A percentile compares a stretch with the other conserved stretches of the same genome.
These are phyloP conservation scores for Triplophysa rosa DNA, from an alignment of 2,113 vertebrate genomes.

Conservation along the genomic window DNA sequence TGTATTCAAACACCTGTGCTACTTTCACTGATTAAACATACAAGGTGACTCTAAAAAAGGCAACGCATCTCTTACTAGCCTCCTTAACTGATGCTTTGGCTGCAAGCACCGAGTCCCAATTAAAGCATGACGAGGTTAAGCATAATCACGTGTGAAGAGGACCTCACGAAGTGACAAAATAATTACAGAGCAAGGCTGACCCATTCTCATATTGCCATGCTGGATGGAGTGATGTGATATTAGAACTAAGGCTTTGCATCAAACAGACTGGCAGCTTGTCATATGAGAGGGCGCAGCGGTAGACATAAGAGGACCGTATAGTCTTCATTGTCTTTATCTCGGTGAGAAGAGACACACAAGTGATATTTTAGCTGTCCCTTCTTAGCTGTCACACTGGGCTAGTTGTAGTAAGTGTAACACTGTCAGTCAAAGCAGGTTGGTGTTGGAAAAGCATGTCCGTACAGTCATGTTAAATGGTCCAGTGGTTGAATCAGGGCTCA, in stretches of 20 bases:
- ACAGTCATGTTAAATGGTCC: not conserved
- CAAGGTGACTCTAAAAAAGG: constrained; percentile 1
- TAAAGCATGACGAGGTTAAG: constrained; percentile 34
- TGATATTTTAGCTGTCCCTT: constrained; percentile 34
- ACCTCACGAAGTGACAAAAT: constrained; percentile 29
- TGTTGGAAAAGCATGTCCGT: not conserved
- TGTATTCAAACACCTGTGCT: constrained; percentile 8
- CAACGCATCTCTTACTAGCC: constrained; percentile 1
- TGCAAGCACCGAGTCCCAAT: constrained; percentile 23
- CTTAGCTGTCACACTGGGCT: not conserved
- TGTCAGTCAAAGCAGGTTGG: constrained; percentile 24
- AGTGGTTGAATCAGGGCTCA: not conserved
- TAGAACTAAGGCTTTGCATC: constrained; percentile 43
- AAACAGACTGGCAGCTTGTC: constrained; percentile 31
- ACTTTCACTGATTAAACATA: constrained; percentile 36
- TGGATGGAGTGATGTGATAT: constrained; percentile 47
- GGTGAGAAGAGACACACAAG: constrained; percentile 31
- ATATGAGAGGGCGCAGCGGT: constrained; percentile 15
- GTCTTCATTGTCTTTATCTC: constrained; percentile 41
- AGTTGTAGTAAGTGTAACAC: constrained; percentile 13
- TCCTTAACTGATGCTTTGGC: constrained; percentile 1
- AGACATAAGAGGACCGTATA: constrained; percentile 8
- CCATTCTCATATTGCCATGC: constrained; percentile 25
- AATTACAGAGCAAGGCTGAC: constrained; percentile 40
- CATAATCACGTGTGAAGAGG: constrained; percentile 39